Base-by-base conservation (phyloP, 1,140 invertebrate genomes). In the Eriocheir sinensis region DNA sequence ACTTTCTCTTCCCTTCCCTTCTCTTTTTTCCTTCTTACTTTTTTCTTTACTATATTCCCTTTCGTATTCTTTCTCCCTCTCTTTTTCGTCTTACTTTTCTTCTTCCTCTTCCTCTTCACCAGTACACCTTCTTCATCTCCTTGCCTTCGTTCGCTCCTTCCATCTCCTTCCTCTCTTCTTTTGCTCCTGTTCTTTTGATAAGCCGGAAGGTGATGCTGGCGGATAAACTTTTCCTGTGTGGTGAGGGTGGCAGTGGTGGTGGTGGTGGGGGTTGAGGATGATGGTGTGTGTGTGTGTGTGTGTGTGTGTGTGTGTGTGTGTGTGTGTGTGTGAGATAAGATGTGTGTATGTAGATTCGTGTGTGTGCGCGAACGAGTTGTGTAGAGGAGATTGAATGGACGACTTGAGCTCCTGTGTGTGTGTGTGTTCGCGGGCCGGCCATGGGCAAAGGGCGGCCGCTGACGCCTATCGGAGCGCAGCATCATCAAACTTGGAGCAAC, bases 401-500 rank as follows among this genome's bases (percentile, higher is more conserved):
- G n/a, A n/a, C n/a, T 15, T 72, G 60, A 72, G 60, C n/a, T 15
- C n/a, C 12, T 83, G 80, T 83, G 80, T 83, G 80, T 83, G 80
- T 38, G 36, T 83, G 30, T 83, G 15, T n/a, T 12, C 9, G 36
- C 12, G 80, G 30, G 12, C 36, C n/a, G 34, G n/a, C 30, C n/a
- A 36, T 3, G 83, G 44, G 44, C 21, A 48, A 72, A 83, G 32
- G 32, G 60, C 34, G 60, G 40, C 86, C 88, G 80, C 53, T 94
- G 93, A 89, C 86, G 93, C 93, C 79, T 94, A 94, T 94, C 93
- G 83, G 93, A 53, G 40, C 30, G 80, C 8, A 21, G 91, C 91
- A 95, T 95, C 90, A 95, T 95, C 94, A 95, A 95, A 95, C 83
- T 95, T 95, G 36, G n/a, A 79, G 44, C 90, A 95, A 95, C 94